Evolutionary conservation across 2,113 vertebrate genomes (phyloP), one percentile per base, ranked within the genome.

Genomic region (Rousettus leschenaultii): DNA sequence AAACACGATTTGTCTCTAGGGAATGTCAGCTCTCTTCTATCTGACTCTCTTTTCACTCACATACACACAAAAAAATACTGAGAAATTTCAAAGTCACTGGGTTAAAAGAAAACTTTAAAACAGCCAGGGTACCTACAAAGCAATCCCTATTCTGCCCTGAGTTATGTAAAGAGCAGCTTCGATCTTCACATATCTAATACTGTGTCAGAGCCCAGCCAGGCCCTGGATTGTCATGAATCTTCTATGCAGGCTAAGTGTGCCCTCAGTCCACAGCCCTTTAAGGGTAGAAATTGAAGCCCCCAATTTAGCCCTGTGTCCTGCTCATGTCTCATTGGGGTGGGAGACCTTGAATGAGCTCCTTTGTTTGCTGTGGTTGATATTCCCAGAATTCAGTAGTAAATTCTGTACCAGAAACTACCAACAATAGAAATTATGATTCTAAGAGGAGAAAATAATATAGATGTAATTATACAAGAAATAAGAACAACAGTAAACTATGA

Each of bases 41-140:
- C 95, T 97, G 96, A 96, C 70, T 95, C 77, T 70, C 77, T 96
- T 95, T 95, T 89, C 71, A 40, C 57, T 38, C 91, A 73, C 86
- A 66, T 63, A 95, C 65, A 86, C 51, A 79, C 51, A 57, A 18
- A 65, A 22, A 95, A 94, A 97, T 30, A 92, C 84, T 96, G 91
- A 92, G 83, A 96, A 92, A 97, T 96, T 97, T 97, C 96, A 97
- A 97, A 98, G 97, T 96, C 95, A 84, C 82, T 96, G 73, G 75
- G 90, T 96, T 98, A 96, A 98, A 97, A 98, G 97, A 96, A 98
- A 96, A 97, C 96, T 95, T 94, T 95, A 97, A 97, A 98, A 97
- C 94, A 97, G 91, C 85, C 86, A 88, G 78, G 86, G 70, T 89
- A 86, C 82, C 91, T 96, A 97, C 96, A 98, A 97, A 97, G 97